phyloP scores from a whole-genome alignment of 2,888 invertebrate genomes.

The Torymus auratus region DNA sequence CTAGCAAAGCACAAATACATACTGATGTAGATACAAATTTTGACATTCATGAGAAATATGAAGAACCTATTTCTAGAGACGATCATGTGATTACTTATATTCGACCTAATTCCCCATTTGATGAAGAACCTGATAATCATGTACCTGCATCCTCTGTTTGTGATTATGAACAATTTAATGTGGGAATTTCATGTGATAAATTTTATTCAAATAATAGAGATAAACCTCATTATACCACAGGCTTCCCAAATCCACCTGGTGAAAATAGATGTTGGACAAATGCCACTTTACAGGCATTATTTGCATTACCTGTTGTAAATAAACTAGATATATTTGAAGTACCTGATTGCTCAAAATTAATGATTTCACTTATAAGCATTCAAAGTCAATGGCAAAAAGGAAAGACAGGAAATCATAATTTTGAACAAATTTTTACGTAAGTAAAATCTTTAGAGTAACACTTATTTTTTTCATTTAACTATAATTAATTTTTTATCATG shows the following conservation, averaged over 20 bases:
- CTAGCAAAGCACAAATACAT: background rate
- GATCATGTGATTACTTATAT: conserved; percentile 6
- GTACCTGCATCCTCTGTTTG: conserved; percentile 20
- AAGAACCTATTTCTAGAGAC: background rate
- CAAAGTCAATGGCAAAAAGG: conserved; percentile 66
- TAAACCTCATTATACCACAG: conserved; percentile 65
- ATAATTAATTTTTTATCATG: conserved; percentile 30
- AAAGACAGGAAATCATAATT: conserved; percentile 59
- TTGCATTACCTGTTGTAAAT: conserved; percentile 67
- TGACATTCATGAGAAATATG: background rate
- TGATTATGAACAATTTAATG: conserved; percentile 54
- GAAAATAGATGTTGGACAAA: conserved; percentile 73
- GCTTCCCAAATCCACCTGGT: conserved; percentile 72
- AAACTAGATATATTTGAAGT: conserved; percentile 60
- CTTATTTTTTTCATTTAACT: conserved; percentile 17
- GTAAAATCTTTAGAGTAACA: conserved; percentile 45
- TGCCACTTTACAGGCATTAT: conserved; percentile 69
- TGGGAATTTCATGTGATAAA: conserved; percentile 47
- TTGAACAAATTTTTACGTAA: conserved; percentile 65
- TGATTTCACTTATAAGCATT: conserved; percentile 63
- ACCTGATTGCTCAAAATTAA: conserved; percentile 63
- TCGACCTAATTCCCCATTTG: conserved; percentile 25
- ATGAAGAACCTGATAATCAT: conserved; percentile 25
- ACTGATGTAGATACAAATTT: background rate
- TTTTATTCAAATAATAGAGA: conserved; percentile 42